Percentiles rank a stretch among this genome's conserved stretches.
These are phyloP conservation scores for Zeus faber DNA, from an alignment of 2,113 vertebrate genomes.

Conservation along the genomic window DNA sequence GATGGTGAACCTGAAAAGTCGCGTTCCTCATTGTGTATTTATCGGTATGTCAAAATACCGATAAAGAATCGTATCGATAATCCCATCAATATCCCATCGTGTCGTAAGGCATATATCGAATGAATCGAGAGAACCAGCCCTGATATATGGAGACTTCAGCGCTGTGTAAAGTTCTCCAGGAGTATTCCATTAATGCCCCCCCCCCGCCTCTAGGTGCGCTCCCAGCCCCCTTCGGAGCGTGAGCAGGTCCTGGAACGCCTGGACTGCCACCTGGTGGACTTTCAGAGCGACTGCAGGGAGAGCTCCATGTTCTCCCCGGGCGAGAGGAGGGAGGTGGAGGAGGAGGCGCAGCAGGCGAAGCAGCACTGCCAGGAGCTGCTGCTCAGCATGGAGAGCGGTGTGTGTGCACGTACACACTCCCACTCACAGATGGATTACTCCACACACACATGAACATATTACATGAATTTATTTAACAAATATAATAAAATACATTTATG, in stretches of 20 bases:
- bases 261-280: conserved; percentile 85
- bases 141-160: too few species aligned
- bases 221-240: conserved; percentile 78
- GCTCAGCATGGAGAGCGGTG: conserved; percentile 89
- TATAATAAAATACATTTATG: too few species aligned
- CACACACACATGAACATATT: background rate
- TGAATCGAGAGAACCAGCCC: too few species aligned
- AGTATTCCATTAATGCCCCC: background rate
- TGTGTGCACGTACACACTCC: background rate
- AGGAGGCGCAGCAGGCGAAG: conserved; percentile 83
- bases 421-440: background rate
- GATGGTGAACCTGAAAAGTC: too few species aligned
- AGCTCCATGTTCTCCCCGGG: conserved; percentile 83
- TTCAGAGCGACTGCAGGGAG: conserved; percentile 88
- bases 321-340: conserved; percentile 83
- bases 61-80: too few species aligned
- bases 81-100: too few species aligned
- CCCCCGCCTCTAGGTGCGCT: conserved; percentile 74
- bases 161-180: too few species aligned
- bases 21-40: too few species aligned
- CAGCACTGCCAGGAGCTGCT: conserved; percentile 84
- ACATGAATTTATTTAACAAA: background rate
- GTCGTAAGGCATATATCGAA: too few species aligned
- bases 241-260: conserved; percentile 84
- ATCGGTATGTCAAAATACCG: too few species aligned